Evolutionary conservation across 2,888 invertebrate genomes (phyloP), one percentile per base, ranked within the genome.

Genomic region (Cheiracanthium punctorium): DNA sequence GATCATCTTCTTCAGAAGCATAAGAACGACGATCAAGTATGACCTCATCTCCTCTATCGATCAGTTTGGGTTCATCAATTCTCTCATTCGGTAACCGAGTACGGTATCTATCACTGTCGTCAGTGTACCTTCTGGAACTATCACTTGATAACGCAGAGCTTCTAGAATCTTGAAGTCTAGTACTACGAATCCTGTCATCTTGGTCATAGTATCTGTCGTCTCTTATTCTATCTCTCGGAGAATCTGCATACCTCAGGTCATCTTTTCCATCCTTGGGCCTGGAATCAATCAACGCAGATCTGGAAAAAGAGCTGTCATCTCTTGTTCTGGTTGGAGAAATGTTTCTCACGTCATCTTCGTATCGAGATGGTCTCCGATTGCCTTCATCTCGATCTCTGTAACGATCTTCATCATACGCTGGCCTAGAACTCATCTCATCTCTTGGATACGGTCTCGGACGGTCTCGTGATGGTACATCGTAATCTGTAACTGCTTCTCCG

Each of bases 291-390:
- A 67, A 12, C 2, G 58, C n/a, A 10, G 81, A 24, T 32, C 52
- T 20, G 0, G 77, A n/a, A 37, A n/a, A 7, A 1, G 65, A 74
- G 1, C 17, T 17, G 1, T 79, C 69, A n/a, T 73, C 73, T 64
- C 73, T 52, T 24, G 67, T 67, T 52, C 70, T 73, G 5, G 84
- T 70, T n/a, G 84, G 84, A 8, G 32, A 37, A 24, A 85, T 85
- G 37, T 33, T 58, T 20, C 28, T 24, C 28, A 65, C 72, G 24
- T 67, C 28, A 8, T 73, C 77, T 37, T 84, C 77, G 20, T 33
- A 37, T 10, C 43, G 37, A 28, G 69, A 69, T 0, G 77, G 67
- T 67, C 52, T 67, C 12, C 24, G 14, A 17, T 37, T 7, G 8
- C 12, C 33, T 69, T 79, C 73, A 30, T 74, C 64, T 17, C 73